These are phyloP conservation scores for Chelidonichthys spinosus DNA, from an alignment of 2,797 vertebrate species.

Conservation along the genomic window DNA sequence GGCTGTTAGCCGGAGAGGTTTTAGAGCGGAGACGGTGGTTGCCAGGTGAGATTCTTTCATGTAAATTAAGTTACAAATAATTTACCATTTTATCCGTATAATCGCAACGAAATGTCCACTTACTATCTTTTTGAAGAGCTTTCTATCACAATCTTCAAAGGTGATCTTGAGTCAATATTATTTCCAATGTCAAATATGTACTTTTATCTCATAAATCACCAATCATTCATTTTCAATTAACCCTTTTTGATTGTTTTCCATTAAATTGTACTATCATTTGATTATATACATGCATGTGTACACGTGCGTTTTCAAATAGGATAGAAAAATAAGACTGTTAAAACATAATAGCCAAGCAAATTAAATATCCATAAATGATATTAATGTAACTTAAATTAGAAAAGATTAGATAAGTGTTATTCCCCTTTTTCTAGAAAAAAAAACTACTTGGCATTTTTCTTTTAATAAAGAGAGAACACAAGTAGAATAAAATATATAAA, in stretches of 20 bases:
- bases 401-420: no score
- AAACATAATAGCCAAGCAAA: no score
- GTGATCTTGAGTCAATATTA: neutral
- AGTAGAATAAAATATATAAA: no score
- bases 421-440: no score
- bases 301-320: neutral
- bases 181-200: neutral
- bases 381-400: no score
- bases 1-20: constrained; percentile 39
- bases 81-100: neutral
- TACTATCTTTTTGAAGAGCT: neutral
- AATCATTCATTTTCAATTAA: neutral
- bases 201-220: no score
- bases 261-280: neutral
- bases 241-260: neutral
- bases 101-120: neutral
- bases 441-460: no score
- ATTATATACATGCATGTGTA: no score
- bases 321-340: no score
- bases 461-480: no score
- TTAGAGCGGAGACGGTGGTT: constrained; percentile 26
- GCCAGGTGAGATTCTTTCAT: constrained; percentile 43
- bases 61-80: neutral
- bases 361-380: no score
- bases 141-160: neutral